Conservation (phyloP, 2,113 vertebrate species). For the Zingel zingel region DNA sequence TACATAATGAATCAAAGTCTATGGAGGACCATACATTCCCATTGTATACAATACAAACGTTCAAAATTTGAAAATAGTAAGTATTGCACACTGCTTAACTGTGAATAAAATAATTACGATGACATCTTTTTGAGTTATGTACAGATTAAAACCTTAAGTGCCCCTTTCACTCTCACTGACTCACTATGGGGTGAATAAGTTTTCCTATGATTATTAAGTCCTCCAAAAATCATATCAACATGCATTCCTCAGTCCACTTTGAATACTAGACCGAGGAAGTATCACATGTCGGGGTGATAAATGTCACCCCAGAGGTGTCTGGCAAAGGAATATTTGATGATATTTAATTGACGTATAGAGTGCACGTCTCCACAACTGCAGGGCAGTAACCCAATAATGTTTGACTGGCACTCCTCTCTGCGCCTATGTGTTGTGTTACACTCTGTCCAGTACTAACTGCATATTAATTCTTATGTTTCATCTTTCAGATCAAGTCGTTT, state of each 20-base stretch:
- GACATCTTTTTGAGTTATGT: too few species aligned
- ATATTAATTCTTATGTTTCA: slow-evolving; percentile 68
- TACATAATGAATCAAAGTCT: not conserved
- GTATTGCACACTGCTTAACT: not conserved
- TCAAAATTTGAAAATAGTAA: not conserved
- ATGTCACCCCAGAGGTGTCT: slow-evolving; percentile 57
- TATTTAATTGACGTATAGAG: slow-evolving; percentile 64
- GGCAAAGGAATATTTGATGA: slow-evolving; percentile 51
- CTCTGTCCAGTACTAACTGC: slow-evolving; percentile 74
- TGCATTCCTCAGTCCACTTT: not conserved
- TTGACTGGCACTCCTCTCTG: slow-evolving; percentile 52
- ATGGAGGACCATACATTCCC: not conserved
- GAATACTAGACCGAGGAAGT: slow-evolving; percentile 31
- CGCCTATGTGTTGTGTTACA: slow-evolving; percentile 72
- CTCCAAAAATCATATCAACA: not conserved
- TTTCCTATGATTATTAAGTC: not conserved
- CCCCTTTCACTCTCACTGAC: not conserved
- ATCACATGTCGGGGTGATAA: slow-evolving; percentile 50
- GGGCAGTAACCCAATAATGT: slow-evolving; percentile 66
- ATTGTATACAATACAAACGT: not conserved
- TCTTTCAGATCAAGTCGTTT: slow-evolving; percentile 54
- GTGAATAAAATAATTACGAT: not conserved
- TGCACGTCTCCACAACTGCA: slow-evolving; percentile 63
- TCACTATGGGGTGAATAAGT: not conserved
- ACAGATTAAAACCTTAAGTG: not conserved